phyloP scores from a whole-genome alignment of 2,113 vertebrate genomes.

The Passer domesticus region DNA sequence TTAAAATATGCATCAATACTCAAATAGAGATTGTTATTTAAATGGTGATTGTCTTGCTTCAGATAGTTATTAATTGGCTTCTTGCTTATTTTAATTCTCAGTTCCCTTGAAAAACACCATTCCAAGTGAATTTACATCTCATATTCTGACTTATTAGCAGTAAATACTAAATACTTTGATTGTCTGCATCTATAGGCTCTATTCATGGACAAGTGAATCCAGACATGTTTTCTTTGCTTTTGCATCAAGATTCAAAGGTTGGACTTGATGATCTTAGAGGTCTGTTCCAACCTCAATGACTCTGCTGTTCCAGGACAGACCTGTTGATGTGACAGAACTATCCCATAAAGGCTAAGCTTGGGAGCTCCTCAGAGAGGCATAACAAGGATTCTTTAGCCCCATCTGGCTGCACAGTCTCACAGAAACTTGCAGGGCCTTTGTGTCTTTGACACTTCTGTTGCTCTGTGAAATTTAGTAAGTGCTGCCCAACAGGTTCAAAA shows the following conservation, averaged over 20 bases:
- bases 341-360: background rate
- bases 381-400: background rate
- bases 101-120: background rate
- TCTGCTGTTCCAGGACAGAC: background rate
- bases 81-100: background rate
- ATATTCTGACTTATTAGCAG: background rate
- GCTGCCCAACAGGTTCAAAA: background rate
- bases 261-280: background rate
- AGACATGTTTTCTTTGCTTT: background rate
- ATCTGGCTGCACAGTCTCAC: background rate
- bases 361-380: background rate
- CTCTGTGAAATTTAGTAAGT: background rate
- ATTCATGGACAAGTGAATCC: background rate
- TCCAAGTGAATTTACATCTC: background rate
- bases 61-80: background rate
- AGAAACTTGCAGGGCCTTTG: background rate
- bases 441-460: background rate
- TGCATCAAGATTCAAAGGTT: background rate
- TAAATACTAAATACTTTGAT: background rate
- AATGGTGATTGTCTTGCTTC: background rate
- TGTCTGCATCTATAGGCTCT: background rate
- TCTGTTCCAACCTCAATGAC: background rate
- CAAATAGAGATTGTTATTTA: background rate
- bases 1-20: background rate
- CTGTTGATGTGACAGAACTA: background rate